phyloP scores from a whole-genome alignment of 2,888 invertebrate species.

The Norana najaformis region DNA sequence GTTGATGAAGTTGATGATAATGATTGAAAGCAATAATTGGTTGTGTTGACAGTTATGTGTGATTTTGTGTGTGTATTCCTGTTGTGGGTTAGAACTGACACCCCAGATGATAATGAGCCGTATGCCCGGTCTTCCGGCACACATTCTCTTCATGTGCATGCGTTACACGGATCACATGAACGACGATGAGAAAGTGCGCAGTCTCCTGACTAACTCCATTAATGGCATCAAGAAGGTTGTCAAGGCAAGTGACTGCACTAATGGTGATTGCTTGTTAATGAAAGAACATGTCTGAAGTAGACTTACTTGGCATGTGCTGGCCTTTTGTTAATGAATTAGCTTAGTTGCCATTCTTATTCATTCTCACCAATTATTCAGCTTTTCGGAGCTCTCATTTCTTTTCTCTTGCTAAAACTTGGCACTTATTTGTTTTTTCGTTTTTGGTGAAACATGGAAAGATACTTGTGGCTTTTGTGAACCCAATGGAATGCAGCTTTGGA shows the following conservation, averaged over 20 bases:
- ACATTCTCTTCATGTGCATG: constrained; percentile 94
- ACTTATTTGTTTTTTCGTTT: not conserved
- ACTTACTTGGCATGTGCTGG: not conserved
- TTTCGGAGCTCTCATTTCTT: not conserved
- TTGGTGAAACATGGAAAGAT: not conserved
- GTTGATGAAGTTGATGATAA: not conserved
- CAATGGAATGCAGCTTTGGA: not conserved
- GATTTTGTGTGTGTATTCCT: constrained; percentile 29
- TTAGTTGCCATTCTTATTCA: not conserved
- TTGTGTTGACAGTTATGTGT: too few species aligned
- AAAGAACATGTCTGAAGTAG: not conserved
- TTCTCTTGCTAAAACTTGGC: not conserved
- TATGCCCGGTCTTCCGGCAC: constrained; percentile 86
- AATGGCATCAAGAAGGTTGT: constrained; percentile 75
- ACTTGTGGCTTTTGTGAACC: not conserved
- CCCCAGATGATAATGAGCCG: constrained; percentile 61
- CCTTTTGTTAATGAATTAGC: not conserved
- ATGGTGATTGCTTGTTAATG: not conserved
- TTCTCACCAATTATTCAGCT: not conserved
- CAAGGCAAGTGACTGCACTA: constrained; percentile 63
- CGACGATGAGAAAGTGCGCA: constrained; percentile 81
- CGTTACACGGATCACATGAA: constrained; percentile 93
- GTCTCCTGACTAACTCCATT: constrained; percentile 76
- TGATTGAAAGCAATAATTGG: not conserved
- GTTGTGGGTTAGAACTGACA: constrained; percentile 59